These are phyloP conservation scores for Colletes collaris DNA, from an alignment of 2,888 invertebrate species.

Conservation along the genomic window DNA sequence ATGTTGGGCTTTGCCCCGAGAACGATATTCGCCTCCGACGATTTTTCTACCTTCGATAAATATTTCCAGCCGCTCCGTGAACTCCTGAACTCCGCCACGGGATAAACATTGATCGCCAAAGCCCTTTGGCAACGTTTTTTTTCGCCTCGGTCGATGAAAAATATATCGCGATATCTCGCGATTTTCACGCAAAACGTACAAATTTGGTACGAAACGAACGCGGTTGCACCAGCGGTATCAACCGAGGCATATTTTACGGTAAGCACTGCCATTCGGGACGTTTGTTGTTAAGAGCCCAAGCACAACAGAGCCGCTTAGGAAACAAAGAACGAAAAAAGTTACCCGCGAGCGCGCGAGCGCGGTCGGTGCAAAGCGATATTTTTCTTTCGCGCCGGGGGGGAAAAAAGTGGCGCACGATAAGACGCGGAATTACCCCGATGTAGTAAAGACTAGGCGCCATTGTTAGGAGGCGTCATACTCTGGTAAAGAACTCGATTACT, in stretches of 20 bases:
- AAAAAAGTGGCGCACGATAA: conserved; percentile 50
- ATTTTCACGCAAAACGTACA: no score
- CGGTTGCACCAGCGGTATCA: neutral
- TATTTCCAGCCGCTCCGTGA: no score
- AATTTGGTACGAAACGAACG: no score
- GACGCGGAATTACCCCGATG: conserved; percentile 47
- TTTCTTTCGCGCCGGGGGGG: conserved; percentile 28
- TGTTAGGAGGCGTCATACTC: conserved; percentile 42
- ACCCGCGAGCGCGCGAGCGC: neutral
- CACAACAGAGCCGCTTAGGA: conserved; percentile 36
- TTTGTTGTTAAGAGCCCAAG: neutral
- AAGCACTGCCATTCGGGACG: neutral
- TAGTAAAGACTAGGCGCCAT: conserved; percentile 42
- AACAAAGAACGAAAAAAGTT: conserved; percentile 51
- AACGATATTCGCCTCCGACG: no score
- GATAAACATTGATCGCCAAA: no score
- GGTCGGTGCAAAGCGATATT: conserved; percentile 51
- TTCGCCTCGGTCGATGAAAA: no score
- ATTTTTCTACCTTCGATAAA: no score
- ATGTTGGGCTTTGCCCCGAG: no score
- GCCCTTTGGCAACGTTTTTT: no score
- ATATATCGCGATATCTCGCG: no score
- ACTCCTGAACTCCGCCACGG: no score
- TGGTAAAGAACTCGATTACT: conserved; percentile 53
- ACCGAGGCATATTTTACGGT: neutral